Percentiles rank a stretch among this genome's conserved stretches.
Evolutionary conservation across 2,113 vertebrate genomes (phyloP).

Genomic region (Macroglossus sobrinus): DNA sequence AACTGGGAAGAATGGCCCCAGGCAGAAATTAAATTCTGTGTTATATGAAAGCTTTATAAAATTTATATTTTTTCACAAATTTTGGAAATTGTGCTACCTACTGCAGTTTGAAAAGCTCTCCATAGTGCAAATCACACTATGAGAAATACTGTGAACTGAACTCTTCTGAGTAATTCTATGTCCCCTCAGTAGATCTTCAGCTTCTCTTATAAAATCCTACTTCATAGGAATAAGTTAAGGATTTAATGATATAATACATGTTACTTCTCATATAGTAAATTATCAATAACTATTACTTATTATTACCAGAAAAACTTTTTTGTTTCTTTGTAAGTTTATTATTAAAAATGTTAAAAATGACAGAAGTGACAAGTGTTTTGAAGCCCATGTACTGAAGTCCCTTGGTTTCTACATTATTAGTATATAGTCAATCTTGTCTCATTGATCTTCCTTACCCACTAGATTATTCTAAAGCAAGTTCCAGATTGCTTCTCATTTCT

Average conservation of each 20-base stretch:
- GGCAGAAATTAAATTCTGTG: background rate
- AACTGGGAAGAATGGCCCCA: background rate
- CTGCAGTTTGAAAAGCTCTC: background rate
- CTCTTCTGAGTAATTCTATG: background rate
- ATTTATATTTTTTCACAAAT: background rate
- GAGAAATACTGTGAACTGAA: background rate
- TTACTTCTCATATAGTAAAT: background rate
- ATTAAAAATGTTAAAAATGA: no score
- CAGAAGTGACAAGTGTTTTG: no score
- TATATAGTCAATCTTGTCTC: background rate
- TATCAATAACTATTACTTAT: background rate
- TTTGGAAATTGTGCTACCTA: background rate
- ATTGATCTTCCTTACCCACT: background rate
- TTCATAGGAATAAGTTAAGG: background rate
- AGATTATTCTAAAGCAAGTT: conserved; percentile 14
- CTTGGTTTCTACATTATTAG: background rate
- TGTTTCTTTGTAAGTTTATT: no score
- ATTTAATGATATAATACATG: background rate
- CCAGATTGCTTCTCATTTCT: background rate
- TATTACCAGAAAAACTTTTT: background rate
- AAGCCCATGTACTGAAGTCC: no score
- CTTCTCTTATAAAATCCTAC: background rate
- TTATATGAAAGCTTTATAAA: background rate
- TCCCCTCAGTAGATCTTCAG: background rate
- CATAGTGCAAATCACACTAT: background rate